These are phyloP conservation scores for Ruditapes philippinarum DNA, from an alignment of 1,140 invertebrate genomes.

Conservation along the genomic window DNA sequence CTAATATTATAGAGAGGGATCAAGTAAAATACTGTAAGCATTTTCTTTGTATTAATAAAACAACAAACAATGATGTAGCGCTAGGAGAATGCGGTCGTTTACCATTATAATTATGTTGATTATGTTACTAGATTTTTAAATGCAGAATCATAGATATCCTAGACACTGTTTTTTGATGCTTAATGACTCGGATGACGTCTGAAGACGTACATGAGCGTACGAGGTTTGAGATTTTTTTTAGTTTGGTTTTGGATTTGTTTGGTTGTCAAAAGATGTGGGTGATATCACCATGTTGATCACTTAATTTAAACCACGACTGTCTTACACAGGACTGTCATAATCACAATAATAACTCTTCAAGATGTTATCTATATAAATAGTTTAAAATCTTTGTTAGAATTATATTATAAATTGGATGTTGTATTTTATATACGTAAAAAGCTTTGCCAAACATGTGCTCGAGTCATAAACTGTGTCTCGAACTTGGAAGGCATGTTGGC, in stretches of 20 bases:
- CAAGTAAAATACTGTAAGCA: conserved; percentile 40
- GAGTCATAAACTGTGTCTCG: conserved; percentile 12
- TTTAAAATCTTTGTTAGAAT: conserved; percentile 16
- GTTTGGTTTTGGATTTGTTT: conserved; percentile 48
- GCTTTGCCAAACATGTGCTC: background rate
- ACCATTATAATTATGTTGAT: conserved; percentile 15
- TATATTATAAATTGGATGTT: background rate
- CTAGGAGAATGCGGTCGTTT: conserved; percentile 54
- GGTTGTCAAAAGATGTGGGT: conserved; percentile 3
- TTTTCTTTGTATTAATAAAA: background rate
- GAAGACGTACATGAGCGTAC: background rate
- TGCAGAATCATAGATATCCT: conserved; percentile 34
- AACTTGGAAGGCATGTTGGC: conserved; percentile 26
- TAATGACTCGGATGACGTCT: conserved; percentile 8
- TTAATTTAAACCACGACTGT: conserved; percentile 51
- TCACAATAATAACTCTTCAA: background rate
- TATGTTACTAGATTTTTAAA: too few relatives aligned
- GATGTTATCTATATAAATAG: conserved; percentile 4
- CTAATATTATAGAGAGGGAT: conserved; percentile 21
- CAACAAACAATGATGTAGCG: background rate
- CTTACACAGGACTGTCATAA: conserved; percentile 12
- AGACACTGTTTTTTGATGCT: too few relatives aligned
- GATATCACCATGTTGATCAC: conserved; percentile 22
- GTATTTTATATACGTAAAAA: background rate
- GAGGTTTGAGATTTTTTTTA: conserved; percentile 38